Evolutionary conservation across 2,113 vertebrate species (phyloP).

Genomic region (Psettodes erumei): DNA sequence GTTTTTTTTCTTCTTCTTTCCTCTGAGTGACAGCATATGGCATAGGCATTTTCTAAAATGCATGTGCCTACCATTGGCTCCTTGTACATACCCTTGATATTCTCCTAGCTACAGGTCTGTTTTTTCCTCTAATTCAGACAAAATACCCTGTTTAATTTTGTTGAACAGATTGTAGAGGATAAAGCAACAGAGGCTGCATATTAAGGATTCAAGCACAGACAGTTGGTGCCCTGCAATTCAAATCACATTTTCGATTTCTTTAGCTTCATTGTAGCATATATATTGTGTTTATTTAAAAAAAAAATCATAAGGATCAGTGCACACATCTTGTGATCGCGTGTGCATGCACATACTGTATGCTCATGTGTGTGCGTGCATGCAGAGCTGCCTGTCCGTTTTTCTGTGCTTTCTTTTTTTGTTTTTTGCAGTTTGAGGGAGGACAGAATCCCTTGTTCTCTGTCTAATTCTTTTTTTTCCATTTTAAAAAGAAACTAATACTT

Average conservation of each 20-base stretch:
- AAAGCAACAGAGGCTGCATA: slow-evolving; percentile 13
- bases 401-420: slow-evolving; percentile 16
- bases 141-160: slow-evolving; percentile 41
- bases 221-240: not conserved
- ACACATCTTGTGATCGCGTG: not conserved
- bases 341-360: not conserved
- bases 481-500: slow-evolving; percentile 20
- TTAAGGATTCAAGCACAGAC: not conserved
- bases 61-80: slow-evolving; percentile 74
- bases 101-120: slow-evolving; percentile 52
- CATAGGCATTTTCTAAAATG: slow-evolving; percentile 85
- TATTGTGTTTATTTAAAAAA: not conserved
- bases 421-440: not conserved
- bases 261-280: not conserved
- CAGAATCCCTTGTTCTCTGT: not conserved
- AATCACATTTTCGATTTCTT: not conserved
- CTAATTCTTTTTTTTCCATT: slow-evolving; percentile 16
- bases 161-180: slow-evolving; percentile 9
- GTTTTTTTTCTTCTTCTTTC: slow-evolving; percentile 85
- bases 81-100: slow-evolving; percentile 59
- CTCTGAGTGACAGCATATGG: slow-evolving; percentile 98
- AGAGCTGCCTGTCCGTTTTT: slow-evolving; percentile 21
- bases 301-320: not conserved
- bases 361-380: not conserved
- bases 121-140: slow-evolving; percentile 40